Conservation (phyloP, 2,113 vertebrate species). For the Gadus chalcogrammus region DNA sequence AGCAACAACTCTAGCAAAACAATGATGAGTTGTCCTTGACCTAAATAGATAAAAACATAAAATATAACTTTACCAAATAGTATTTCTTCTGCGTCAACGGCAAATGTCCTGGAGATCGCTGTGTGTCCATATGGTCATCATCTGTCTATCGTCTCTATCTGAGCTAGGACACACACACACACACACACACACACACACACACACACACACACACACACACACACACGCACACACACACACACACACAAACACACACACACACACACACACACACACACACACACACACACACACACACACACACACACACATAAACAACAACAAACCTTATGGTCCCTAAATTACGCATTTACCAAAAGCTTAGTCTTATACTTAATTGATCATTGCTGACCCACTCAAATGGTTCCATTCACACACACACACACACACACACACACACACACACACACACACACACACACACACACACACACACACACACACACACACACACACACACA, state of each 20-base stretch:
- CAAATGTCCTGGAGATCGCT: constrained; percentile 20
- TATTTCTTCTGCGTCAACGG: constrained; percentile 18
- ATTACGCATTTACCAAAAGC: constrained; percentile 33
- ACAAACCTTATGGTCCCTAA: neutral
- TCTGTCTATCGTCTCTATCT: constrained; percentile 34
- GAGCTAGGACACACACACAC: constrained; percentile 38
- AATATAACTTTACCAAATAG: constrained; percentile 43
- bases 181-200: constrained; percentile 21
- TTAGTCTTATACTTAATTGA: constrained; percentile 29
- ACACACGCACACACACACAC: constrained; percentile 32
- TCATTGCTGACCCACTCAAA: constrained; percentile 31
- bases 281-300: constrained; percentile 3
- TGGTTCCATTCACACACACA: constrained; percentile 40
- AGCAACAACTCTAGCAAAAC: neutral
- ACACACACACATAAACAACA: constrained; percentile 9
- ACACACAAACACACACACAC: neutral
- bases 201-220: constrained; percentile 2
- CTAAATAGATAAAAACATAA: neutral
- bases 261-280: constrained; percentile 13
- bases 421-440: no score
- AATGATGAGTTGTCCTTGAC: neutral
- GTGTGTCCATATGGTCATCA: constrained; percentile 15
- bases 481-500: constrained; percentile 16
- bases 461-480: constrained; percentile 11
- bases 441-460: no score